Evolutionary conservation across 2,888 invertebrate species (phyloP).

Genomic region (Horisme vitalbata): DNA sequence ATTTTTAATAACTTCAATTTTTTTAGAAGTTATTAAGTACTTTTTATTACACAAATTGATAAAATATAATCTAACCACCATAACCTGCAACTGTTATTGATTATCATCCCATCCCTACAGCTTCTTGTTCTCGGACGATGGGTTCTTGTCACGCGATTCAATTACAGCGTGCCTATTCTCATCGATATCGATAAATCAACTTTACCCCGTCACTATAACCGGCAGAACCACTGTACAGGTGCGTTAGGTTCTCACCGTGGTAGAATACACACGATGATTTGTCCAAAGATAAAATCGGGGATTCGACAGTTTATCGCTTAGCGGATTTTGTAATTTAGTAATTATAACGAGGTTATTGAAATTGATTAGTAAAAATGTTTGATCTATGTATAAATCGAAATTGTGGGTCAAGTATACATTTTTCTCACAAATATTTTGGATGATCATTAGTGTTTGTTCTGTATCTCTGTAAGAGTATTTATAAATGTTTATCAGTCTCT

Average conservation of each 20-base stretch:
- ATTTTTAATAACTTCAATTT: too few relatives aligned
- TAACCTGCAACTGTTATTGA: too few relatives aligned
- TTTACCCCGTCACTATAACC: slow-evolving; percentile 48
- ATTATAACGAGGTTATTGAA: slow-evolving; percentile 21
- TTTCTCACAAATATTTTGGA: too few relatives aligned
- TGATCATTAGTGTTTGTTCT: too few relatives aligned
- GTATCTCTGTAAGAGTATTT: too few relatives aligned
- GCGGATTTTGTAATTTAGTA: slow-evolving; percentile 32
- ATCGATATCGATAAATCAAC: slow-evolving; percentile 26
- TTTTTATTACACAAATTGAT: too few relatives aligned
- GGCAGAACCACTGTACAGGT: slow-evolving; percentile 73
- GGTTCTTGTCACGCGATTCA: slow-evolving; percentile 13
- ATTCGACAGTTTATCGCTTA: slow-evolving; percentile 58
- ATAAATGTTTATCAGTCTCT: too few relatives aligned
- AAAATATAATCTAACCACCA: too few relatives aligned
- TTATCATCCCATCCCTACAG: too few relatives aligned
- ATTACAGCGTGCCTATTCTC: slow-evolving; percentile 6
- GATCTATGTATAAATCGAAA: neutral
- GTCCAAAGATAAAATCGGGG: slow-evolving; percentile 60
- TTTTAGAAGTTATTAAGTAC: too few relatives aligned
- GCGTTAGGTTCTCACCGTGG: slow-evolving; percentile 73
- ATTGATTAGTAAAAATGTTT: slow-evolving; percentile 1
- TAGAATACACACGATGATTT: slow-evolving; percentile 47
- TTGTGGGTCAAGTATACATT: too few relatives aligned
- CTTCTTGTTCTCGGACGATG: neutral